A percentile compares a stretch with the other conserved stretches of the same genome.
These are phyloP conservation scores for Chrysemys picta DNA, from an alignment of 2,113 vertebrate genomes.

Conservation along the genomic window DNA sequence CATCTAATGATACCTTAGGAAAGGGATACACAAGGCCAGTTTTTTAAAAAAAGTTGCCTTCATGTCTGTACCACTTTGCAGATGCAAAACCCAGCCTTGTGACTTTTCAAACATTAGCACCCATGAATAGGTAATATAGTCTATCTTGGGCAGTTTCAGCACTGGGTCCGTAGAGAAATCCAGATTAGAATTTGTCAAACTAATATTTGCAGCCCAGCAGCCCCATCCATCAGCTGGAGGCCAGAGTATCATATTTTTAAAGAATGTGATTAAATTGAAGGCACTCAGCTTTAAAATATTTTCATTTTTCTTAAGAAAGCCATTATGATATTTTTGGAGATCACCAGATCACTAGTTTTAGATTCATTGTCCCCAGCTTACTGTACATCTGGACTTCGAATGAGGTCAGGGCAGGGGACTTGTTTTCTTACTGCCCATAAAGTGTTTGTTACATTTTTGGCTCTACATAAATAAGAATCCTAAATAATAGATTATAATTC, in stretches of 20 bases:
- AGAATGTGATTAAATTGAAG: not conserved
- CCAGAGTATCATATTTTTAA: not conserved
- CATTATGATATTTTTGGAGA: not conserved
- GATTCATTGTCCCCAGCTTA: not conserved
- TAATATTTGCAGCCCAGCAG: not conserved
- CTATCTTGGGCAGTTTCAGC: conserved; percentile 29
- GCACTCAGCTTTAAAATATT: not conserved
- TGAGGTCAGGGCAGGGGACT: not conserved
- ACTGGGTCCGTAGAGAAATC: not conserved
- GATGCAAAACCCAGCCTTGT: not conserved
- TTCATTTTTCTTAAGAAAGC: not conserved
- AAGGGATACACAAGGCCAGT: not conserved
- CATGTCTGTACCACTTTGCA: conserved; percentile 17
- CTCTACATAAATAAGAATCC: not conserved
- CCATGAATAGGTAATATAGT: conserved; percentile 34
- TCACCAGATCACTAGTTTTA: conserved; percentile 25
- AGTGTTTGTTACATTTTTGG: conserved; percentile 38
- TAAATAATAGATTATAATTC: not conserved
- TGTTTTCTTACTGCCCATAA: not conserved
- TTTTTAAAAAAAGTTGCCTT: not conserved
- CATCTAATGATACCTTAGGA: conserved; percentile 26
- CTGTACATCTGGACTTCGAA: conserved; percentile 12
- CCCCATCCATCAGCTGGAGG: not conserved
- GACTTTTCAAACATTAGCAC: conserved; percentile 14
- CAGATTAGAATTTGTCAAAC: conserved; percentile 20